These are phyloP conservation scores for Morone chrysops DNA, from an alignment of 2,113 vertebrate species.

Conservation along the genomic window DNA sequence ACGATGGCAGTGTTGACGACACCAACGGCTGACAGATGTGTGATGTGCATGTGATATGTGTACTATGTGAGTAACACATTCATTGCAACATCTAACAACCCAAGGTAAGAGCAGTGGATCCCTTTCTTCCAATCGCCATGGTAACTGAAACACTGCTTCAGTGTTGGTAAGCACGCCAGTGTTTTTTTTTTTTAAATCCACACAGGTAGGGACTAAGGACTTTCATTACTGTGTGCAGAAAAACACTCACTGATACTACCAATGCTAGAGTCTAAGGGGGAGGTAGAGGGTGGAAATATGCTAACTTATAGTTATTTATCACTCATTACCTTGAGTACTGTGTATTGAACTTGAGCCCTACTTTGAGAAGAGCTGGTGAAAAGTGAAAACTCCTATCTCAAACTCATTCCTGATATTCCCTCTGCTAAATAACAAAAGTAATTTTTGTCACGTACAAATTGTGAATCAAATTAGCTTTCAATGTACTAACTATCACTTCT, in stretches of 20 bases:
- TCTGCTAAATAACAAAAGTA: not conserved
- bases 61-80: not conserved
- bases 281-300: not conserved
- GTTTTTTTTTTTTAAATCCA: slow-evolving; percentile 37
- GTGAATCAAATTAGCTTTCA: not conserved
- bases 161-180: slow-evolving; percentile 6
- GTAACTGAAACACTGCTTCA: slow-evolving; percentile 59
- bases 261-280: not conserved
- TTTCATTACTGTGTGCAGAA: not conserved
- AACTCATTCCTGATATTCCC: not conserved
- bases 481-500: too few relatives aligned
- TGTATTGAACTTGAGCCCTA: not conserved
- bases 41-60: not conserved
- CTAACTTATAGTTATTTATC: not conserved
- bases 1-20: not conserved
- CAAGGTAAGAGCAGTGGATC: slow-evolving; percentile 20
- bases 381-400: not conserved
- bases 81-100: slow-evolving; percentile 4
- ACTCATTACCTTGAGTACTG: not conserved
- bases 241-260: not conserved
- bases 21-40: not conserved
- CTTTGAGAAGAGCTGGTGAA: not conserved
- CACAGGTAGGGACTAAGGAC: not conserved
- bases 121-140: slow-evolving; percentile 36
- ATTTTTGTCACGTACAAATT: not conserved